Evolutionary conservation across 2,797 vertebrate species (phyloP).

Genomic region (Novumbra hubbsi): DNA sequence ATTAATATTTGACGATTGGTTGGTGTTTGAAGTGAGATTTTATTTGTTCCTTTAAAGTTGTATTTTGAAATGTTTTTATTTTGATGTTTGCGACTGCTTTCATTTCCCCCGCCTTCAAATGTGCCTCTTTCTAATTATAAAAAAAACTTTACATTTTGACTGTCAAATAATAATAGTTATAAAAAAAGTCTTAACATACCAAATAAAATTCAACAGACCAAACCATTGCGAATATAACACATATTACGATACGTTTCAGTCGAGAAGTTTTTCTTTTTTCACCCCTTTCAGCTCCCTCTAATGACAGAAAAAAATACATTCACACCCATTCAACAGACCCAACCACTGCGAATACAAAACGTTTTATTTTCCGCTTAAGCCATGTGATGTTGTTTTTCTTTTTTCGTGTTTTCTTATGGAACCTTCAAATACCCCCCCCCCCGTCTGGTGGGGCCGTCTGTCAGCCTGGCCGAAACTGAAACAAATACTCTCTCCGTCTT

Average conservation of each 20-base stretch:
- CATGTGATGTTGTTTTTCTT: background rate
- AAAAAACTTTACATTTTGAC: background rate
- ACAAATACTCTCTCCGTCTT: conserved; percentile 18
- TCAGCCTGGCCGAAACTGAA: conserved; percentile 9
- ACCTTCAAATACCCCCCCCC: background rate
- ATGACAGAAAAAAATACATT: no score
- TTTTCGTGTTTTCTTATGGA: background rate
- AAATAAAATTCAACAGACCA: background rate
- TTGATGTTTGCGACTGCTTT: background rate
- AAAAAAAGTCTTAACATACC: background rate
- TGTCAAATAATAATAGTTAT: background rate
- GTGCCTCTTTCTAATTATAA: no score
- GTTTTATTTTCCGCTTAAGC: background rate
- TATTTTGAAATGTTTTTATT: background rate
- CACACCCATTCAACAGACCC: no score
- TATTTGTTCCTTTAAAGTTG: background rate
- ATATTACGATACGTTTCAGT: background rate
- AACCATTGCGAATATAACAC: background rate
- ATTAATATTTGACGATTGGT: background rate
- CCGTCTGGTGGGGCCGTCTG: background rate
- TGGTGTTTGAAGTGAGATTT: background rate
- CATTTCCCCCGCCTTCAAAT: background rate
- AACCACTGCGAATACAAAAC: no score
- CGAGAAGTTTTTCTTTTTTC: no score
- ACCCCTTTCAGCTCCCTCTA: no score